Evolutionary conservation across 1,140 invertebrate species (phyloP), one percentile per base, ranked within the genome.

Genomic region (Calliphora vicina): DNA sequence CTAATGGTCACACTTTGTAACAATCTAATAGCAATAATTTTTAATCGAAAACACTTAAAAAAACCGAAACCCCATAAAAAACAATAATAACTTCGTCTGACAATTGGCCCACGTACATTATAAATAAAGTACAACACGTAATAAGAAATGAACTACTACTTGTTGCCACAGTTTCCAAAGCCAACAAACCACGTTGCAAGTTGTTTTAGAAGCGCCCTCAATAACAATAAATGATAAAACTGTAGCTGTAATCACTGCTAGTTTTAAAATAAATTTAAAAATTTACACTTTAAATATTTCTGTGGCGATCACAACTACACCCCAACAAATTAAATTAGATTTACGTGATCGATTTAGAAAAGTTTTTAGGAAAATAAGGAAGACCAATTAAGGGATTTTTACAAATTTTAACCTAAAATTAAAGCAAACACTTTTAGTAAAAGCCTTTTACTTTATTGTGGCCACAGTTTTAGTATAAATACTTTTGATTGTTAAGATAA

Each of bases 341-440:
- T 13, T 78, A 78, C 74, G 74, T 78, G 35, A 78, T 78, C 74
- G 74, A 78, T 78, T 45, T 43, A 23, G 20, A 23, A 78, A 43
- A 43, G 42, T 5, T 35, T 1, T 13, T 13, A 43, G 5, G 35
- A 78, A 23, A n/a, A 12, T 1, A n/a, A 78, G 42, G 29, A 45
- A 23, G 23, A 9, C 0, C 43, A 43, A 13, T 23, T 45, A 42
- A 78, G 74, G 74, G 61, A 67, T 67, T 25, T 78, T n/a, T n/a
- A n/a, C n/a, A n/a, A 9, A 45, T 43, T 43, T 78, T 78, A 35
- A 35, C 35, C 35, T 35, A 35, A 35, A 35, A 35, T 78, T 25
- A 35, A 25, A 1, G 74, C 13, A 13, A 43, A 25, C n/a, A n/a
- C n/a, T 43, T 3, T 35, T 20, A 45, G 35, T 27, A 43, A 76